These are phyloP conservation scores for Charina bottae DNA, from an alignment of 2,113 vertebrate species.

Conservation along the genomic window DNA sequence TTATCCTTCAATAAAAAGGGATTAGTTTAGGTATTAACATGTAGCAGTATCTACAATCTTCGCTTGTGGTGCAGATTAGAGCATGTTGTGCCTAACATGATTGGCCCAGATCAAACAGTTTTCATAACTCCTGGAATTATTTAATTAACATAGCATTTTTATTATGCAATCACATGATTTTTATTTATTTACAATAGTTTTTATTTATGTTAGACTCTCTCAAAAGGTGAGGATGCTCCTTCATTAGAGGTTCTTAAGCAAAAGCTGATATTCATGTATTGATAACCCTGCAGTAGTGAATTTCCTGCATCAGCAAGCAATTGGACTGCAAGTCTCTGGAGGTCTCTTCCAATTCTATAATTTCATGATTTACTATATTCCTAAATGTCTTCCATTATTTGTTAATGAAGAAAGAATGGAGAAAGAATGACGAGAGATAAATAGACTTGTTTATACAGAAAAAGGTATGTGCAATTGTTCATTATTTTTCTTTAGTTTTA, in stretches of 20 bases:
- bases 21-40: constrained; percentile 66
- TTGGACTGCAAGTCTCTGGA: not conserved
- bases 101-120: constrained; percentile 41
- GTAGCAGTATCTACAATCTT: constrained; percentile 58
- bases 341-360: not conserved
- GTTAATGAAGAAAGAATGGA: not conserved
- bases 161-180: constrained; percentile 56
- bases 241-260: not conserved
- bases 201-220: not conserved
- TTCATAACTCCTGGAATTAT: constrained; percentile 58
- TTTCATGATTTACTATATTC: not conserved
- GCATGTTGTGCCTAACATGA: constrained; percentile 48
- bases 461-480: not conserved
- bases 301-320: not conserved
- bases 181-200: constrained; percentile 43
- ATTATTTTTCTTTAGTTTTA: not conserved
- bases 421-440: not conserved
- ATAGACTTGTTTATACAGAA: not conserved
- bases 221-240: not conserved
- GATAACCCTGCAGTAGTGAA: not conserved
- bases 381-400: not conserved
- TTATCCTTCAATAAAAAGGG: constrained; percentile 63
- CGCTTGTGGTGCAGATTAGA: constrained; percentile 56
- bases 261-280: not conserved
- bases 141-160: constrained; percentile 59